These are phyloP conservation scores for Selenia dentaria DNA, from an alignment of 2,888 invertebrate species.

Conservation along the genomic window DNA sequence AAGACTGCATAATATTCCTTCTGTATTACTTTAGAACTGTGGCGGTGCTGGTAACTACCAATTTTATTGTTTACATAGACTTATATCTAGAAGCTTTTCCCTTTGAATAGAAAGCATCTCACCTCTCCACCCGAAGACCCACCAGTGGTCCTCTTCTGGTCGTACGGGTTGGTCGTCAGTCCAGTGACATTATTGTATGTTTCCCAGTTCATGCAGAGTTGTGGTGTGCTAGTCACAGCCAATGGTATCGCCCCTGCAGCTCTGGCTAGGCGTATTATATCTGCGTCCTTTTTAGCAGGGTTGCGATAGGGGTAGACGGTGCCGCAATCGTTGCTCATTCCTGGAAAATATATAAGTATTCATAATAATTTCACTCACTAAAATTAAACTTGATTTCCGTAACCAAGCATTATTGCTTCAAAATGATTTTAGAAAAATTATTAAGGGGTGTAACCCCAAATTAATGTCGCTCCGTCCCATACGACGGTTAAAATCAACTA, in stretches of 20 bases:
- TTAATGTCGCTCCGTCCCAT: no score
- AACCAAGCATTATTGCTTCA: no score
- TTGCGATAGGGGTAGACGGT: slow-evolving; percentile 82
- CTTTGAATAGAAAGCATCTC: slow-evolving; percentile 26
- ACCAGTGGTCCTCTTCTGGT: slow-evolving; percentile 91
- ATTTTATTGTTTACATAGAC: no score
- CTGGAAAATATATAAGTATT: slow-evolving; percentile 56
- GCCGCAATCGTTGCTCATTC: slow-evolving; percentile 91
- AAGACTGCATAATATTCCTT: no score
- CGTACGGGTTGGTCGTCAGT: slow-evolving; percentile 94
- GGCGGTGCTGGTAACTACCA: no score
- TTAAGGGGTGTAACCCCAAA: no score
- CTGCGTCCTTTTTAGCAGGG: slow-evolving; percentile 89
- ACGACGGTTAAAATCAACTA: no score
- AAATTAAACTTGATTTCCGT: no score
- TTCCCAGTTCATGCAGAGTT: slow-evolving; percentile 96
- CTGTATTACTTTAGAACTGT: background rate
- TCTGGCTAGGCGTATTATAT: slow-evolving; percentile 87
- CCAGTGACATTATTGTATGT: slow-evolving; percentile 95
- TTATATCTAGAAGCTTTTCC: no score
- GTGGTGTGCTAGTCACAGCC: slow-evolving; percentile 95
- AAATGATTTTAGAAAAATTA: no score
- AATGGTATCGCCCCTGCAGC: slow-evolving; percentile 94
- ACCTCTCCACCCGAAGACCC: slow-evolving; percentile 97
- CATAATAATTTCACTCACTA: no score